phyloP scores from a whole-genome alignment of 2,888 invertebrate species.

The Caenorhabditis angaria region DNA sequence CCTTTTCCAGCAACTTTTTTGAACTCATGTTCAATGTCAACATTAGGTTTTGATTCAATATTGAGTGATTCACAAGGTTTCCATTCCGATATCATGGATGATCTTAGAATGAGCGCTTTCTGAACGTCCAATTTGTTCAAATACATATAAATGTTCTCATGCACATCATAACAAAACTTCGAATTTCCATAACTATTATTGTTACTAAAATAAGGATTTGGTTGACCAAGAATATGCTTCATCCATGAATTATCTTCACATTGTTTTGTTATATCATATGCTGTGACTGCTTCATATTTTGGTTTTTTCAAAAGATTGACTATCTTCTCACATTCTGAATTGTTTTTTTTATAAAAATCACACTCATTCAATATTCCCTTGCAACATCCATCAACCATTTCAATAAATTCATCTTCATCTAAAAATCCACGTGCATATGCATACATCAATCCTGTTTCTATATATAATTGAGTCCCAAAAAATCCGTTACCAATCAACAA shows the following conservation, averaged over 20 bases:
- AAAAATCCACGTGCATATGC: neutral
- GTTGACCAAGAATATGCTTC: neutral
- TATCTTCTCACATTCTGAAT: neutral
- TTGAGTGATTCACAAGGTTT: neutral
- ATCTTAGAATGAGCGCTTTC: neutral
- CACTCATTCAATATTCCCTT: neutral
- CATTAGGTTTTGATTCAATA: neutral
- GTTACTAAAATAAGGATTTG: no score
- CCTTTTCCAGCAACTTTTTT: neutral
- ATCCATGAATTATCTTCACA: neutral
- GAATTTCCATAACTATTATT: neutral
- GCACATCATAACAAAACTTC: neutral
- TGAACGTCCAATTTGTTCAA: neutral
- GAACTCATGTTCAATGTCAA: neutral
- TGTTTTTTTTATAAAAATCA: neutral
- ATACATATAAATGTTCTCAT: neutral
- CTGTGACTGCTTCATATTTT: neutral
- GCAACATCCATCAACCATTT: neutral
- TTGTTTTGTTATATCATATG: neutral
- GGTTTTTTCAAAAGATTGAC: neutral
- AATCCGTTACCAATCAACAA: neutral
- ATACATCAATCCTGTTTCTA: neutral
- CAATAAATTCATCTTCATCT: neutral
- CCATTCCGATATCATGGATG: neutral
- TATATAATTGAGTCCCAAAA: neutral